Evolutionary conservation across 2,113 vertebrate genomes (phyloP).

Genomic region (Lanius ludovicianus): DNA sequence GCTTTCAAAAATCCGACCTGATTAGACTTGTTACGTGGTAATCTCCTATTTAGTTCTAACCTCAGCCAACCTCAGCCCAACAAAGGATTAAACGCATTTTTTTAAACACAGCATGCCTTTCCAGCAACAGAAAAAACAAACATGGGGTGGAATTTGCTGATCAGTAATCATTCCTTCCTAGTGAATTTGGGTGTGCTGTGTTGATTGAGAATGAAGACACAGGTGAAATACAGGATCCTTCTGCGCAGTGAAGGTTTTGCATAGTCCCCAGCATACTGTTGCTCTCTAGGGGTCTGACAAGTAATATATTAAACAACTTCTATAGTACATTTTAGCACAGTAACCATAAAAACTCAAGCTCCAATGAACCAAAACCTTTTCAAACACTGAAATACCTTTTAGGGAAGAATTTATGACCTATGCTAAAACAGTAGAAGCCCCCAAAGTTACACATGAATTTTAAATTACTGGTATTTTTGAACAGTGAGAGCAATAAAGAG

Average conservation of each 20-base stretch:
- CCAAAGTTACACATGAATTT: not conserved
- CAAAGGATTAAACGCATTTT: slow-evolving; percentile 40
- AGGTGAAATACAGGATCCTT: not conserved
- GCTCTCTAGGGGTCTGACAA: not conserved
- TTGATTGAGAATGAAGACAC: not conserved
- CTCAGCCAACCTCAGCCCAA: slow-evolving; percentile 35
- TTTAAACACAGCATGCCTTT: slow-evolving; percentile 33
- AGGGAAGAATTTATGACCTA: not conserved
- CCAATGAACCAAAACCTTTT: slow-evolving; percentile 61
- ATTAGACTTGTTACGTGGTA: slow-evolving; percentile 49
- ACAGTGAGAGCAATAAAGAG: not conserved
- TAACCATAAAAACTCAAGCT: slow-evolving; percentile 54
- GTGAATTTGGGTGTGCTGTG: not conserved
- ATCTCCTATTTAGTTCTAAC: slow-evolving; percentile 46
- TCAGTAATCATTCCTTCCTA: slow-evolving; percentile 8
- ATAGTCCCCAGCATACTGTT: not conserved
- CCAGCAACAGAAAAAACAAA: slow-evolving; percentile 41
- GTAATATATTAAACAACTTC: slow-evolving; percentile 67
- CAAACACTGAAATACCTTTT: slow-evolving; percentile 6
- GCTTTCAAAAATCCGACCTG: slow-evolving; percentile 61
- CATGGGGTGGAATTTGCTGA: slow-evolving; percentile 44
- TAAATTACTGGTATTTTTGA: not conserved
- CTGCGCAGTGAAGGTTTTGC: not conserved
- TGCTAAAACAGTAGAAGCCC: not conserved
- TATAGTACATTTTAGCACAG: slow-evolving; percentile 38